phyloP scores from a whole-genome alignment of 2,888 invertebrate species.

The Xylocampa areola region DNA sequence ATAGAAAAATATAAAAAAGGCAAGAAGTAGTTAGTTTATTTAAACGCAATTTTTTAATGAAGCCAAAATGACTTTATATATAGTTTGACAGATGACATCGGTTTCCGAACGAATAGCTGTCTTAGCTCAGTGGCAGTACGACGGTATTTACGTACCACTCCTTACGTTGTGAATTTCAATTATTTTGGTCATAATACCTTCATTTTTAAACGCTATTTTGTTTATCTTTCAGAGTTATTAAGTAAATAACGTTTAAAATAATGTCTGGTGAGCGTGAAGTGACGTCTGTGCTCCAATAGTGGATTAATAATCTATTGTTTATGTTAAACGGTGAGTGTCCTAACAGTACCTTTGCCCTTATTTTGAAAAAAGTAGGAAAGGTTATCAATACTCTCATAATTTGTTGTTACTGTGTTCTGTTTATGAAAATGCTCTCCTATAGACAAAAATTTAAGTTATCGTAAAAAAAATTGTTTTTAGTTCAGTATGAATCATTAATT shows the following conservation, averaged over 20 bases:
- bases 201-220: slow-evolving; percentile 32
- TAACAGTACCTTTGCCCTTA: slow-evolving; percentile 56
- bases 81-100: slow-evolving; percentile 37
- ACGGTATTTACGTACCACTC: slow-evolving; percentile 63
- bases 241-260: slow-evolving; percentile 18
- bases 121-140: too few species aligned
- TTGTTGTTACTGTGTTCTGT: slow-evolving; percentile 21
- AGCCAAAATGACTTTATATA: slow-evolving; percentile 14
- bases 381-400: slow-evolving; percentile 38
- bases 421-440: slow-evolving; percentile 9
- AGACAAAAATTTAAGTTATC: neutral
- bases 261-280: slow-evolving; percentile 35
- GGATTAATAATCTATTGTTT: slow-evolving; percentile 62
- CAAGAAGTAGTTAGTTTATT: neutral
- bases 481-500: slow-evolving; percentile 38
- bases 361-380: slow-evolving; percentile 45
- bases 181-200: slow-evolving; percentile 38
- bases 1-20: neutral
- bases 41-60: too few species aligned
- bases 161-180: slow-evolving; percentile 49
- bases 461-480: neutral
- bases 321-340: slow-evolving; percentile 64
- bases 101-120: slow-evolving; percentile 65
- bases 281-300: slow-evolving; percentile 27
- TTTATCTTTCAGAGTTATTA: slow-evolving; percentile 44